Percentiles rank a stretch among this genome's conserved stretches.
These are phyloP conservation scores for Aporophyla lueneburgensis DNA, from an alignment of 2,888 invertebrate genomes.

Conservation along the genomic window DNA sequence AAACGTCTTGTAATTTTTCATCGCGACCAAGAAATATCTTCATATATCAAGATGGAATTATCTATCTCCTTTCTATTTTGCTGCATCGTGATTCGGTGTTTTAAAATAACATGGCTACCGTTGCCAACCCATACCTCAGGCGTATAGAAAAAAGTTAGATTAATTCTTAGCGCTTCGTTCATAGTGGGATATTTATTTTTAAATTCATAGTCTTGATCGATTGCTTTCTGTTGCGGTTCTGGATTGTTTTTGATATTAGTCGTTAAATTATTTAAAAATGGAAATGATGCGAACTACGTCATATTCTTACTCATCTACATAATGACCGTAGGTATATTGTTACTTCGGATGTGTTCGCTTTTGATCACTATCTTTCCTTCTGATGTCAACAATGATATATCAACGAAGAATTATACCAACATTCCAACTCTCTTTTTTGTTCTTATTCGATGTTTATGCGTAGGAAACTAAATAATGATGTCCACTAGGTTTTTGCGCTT, in stretches of 20 bases:
- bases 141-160: slow-evolving; percentile 54
- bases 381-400: slow-evolving; percentile 16
- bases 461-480: slow-evolving; percentile 5
- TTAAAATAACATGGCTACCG: slow-evolving; percentile 75
- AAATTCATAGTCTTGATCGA: slow-evolving; percentile 35
- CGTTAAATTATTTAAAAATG: background rate
- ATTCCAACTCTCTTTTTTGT: background rate
- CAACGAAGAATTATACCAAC: background rate
- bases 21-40: slow-evolving; percentile 48
- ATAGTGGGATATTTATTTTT: slow-evolving; percentile 53
- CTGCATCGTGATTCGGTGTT: slow-evolving; percentile 66
- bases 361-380: background rate
- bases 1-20: slow-evolving; percentile 59
- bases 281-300: background rate
- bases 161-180: slow-evolving; percentile 54
- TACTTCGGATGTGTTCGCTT: background rate
- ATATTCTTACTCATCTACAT: background rate
- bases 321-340: background rate
- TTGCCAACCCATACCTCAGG: slow-evolving; percentile 79
- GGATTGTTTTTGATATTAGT: slow-evolving; percentile 19
- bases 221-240: slow-evolving; percentile 19
- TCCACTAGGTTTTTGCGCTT: background rate
- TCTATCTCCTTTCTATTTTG: slow-evolving; percentile 71
- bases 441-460: background rate
- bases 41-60: slow-evolving; percentile 59